Percentiles rank a stretch among this genome's conserved stretches.
These are phyloP conservation scores for Peromyscus attwateri DNA, from an alignment of 2,797 vertebrate species.

Conservation along the genomic window DNA sequence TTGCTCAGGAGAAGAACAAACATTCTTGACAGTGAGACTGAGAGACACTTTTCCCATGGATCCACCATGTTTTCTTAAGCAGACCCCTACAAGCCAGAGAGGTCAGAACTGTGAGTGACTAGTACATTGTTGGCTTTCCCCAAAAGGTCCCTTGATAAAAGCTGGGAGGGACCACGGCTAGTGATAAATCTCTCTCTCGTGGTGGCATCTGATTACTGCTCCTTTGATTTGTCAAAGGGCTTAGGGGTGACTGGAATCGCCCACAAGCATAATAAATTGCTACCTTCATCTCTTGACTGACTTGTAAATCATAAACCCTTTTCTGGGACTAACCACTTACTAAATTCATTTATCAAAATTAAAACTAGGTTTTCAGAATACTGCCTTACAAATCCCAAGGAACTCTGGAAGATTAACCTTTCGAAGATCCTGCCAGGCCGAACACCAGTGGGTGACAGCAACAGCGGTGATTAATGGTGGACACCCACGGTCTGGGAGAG, in stretches of 20 bases:
- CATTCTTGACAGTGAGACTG: not conserved
- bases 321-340: slow-evolving; percentile 64
- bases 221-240: not conserved
- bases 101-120: not conserved
- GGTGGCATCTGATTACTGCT: not conserved
- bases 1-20: not conserved
- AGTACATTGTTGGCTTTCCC: not conserved
- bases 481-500: slow-evolving; percentile 2
- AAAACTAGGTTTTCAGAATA: slow-evolving; percentile 66
- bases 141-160: not conserved
- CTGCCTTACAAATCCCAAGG: slow-evolving; percentile 69
- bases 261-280: slow-evolving; percentile 52
- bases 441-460: slow-evolving; percentile 15
- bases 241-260: not conserved
- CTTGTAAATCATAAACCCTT: slow-evolving; percentile 70
- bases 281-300: slow-evolving; percentile 61
- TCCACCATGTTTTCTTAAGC: not conserved
- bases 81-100: not conserved
- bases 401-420: slow-evolving; percentile 72
- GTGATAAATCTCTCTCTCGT: slow-evolving; percentile 17
- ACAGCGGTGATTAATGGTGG: slow-evolving; percentile 37
- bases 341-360: slow-evolving; percentile 79
- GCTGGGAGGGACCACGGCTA: not conserved
- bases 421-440: slow-evolving; percentile 24
- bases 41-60: not conserved